A percentile compares a stretch with the other conserved stretches of the same genome.
Conservation (phyloP, 2,888 invertebrate species). For the Pogonocherus hispidulus region DNA sequence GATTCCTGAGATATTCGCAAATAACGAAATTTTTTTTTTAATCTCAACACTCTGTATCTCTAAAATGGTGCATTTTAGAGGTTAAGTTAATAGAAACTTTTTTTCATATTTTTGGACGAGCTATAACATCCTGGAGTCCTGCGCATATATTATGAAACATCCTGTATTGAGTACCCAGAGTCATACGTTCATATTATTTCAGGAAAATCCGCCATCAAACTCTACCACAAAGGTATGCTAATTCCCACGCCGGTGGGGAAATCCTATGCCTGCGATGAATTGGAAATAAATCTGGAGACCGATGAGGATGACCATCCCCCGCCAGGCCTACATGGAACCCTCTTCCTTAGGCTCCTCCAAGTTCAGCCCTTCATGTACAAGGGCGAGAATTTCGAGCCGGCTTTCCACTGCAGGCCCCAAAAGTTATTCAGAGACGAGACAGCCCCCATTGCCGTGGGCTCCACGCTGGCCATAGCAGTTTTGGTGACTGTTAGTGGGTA, state of each 20-base stretch:
- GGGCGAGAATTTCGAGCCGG: constrained; percentile 78
- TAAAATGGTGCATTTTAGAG: no score
- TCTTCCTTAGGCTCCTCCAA: constrained; percentile 61
- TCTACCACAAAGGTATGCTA: constrained; percentile 73
- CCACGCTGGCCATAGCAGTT: constrained; percentile 86
- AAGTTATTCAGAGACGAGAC: constrained; percentile 80
- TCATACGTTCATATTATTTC: no score
- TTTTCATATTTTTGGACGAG: no score
- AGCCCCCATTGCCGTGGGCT: constrained; percentile 87
- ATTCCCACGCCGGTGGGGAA: constrained; percentile 91
- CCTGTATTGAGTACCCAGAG: neutral
- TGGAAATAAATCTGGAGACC: constrained; percentile 74
- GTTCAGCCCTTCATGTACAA: constrained; percentile 93
- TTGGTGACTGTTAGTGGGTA: constrained; percentile 87
- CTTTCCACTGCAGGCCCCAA: constrained; percentile 76
- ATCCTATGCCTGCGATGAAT: constrained; percentile 84
- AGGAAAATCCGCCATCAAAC: constrained; percentile 61
- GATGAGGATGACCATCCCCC: constrained; percentile 64
- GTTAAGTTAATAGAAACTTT: no score
- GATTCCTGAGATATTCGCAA: no score
- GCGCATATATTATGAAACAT: no score
- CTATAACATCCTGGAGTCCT: no score
- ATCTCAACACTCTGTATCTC: no score
- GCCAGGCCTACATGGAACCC: constrained; percentile 61
- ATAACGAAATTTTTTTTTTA: no score